Base-by-base conservation (phyloP, 2,113 vertebrate genomes). In the Phylloscopus trochiloides region DNA sequence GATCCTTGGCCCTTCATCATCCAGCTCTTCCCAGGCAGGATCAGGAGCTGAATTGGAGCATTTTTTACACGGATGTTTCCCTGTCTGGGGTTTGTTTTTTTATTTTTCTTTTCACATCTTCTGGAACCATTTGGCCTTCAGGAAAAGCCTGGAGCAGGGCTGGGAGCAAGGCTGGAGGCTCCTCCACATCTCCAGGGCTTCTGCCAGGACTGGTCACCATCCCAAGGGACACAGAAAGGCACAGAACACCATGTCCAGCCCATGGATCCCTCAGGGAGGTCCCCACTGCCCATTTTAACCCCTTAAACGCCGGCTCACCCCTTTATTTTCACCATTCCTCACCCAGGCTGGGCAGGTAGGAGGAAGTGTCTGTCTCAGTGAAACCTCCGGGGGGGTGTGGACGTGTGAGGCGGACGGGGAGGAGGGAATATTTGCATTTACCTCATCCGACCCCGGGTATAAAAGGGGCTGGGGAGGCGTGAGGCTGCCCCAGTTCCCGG, bases 311-410 rank as follows among this genome's bases (percentile, higher is more conserved):
- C 24, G 40, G 29, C 12, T 75, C 77, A 62, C 24, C 47, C 42
- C 66, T 86, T 84, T 34, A 38, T 57, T 70, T 88, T 38, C 74
- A 34, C 17, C 47, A 52, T 36, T 66, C 88, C 29, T 59, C 47
- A 17, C n/a, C 40, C 10, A 57, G 86, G 43, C 70, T 26, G 72
- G 62, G 77, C 74, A 92, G 84, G 92, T 51, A 81, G 85, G 51
- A 92, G 86, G 90, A 91, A 88, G 57, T 45, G 28, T 82, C 74
- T 91, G 58, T 28, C 43, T 4, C 16, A 55, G 18, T 91, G 94
- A 97, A 96, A 77, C 95, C 94, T 86, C 72, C 89, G 40, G n/a
- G 7, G 38, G 87, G 95, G 96, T 84, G 95, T 97, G 88, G 36
- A 71, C 38, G 11, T 2, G 73, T 54, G 77, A 96, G 81, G 82